Conservation (phyloP, 2,113 vertebrate species). For the Erythrolamprus reginae region DNA sequence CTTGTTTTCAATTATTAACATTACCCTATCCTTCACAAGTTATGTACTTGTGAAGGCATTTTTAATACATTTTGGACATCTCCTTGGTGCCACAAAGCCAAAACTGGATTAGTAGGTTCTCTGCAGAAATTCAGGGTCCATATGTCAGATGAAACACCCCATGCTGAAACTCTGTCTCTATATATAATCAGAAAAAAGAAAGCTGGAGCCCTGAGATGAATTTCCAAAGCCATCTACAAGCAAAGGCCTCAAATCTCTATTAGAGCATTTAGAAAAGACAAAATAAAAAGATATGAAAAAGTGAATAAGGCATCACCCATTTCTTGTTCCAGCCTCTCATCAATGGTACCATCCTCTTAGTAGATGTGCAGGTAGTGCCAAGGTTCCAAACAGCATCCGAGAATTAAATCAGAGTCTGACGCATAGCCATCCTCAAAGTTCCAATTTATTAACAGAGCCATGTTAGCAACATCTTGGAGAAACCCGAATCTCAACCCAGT, state of each 20-base stretch:
- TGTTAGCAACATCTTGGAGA: no score
- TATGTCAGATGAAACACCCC: neutral
- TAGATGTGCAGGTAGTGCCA: neutral
- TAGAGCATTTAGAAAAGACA: neutral
- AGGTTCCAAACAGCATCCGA: no score
- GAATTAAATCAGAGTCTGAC: no score
- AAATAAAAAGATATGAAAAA: neutral
- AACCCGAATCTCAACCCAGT: no score
- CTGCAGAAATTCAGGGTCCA: neutral
- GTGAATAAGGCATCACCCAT: neutral
- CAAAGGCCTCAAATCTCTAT: neutral
- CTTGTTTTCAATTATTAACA: neutral
- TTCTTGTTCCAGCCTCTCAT: neutral
- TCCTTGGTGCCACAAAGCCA: neutral
- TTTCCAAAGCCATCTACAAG: neutral
- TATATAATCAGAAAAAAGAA: neutral
- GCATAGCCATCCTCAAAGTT: no score
- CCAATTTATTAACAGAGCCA: no score
- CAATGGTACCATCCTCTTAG: neutral
- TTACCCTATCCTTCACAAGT: neutral
- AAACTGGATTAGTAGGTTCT: neutral
- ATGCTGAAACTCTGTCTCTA: neutral
- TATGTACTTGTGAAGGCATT: neutral
- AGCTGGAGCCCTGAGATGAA: neutral
- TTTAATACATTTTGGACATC: neutral